These are phyloP conservation scores for Rhizoglyphus robini DNA, from an alignment of 1,140 invertebrate species.

Conservation along the genomic window DNA sequence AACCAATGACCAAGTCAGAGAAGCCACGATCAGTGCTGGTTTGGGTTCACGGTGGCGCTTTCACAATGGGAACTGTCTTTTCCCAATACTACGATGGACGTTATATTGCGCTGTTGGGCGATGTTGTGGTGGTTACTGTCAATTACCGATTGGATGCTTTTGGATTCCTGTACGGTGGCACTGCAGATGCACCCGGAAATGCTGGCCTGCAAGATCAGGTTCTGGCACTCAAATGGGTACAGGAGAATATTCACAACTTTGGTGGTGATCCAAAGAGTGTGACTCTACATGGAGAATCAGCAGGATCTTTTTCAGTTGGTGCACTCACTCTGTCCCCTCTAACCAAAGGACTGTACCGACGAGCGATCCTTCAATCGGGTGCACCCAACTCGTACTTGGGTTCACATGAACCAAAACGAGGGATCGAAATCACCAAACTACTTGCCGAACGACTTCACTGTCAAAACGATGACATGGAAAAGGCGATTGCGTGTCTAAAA, in stretches of 20 bases:
- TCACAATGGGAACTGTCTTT: background rate
- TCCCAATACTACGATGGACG: slow-evolving; percentile 45
- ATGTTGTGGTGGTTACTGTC: slow-evolving; percentile 41
- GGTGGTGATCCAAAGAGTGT: slow-evolving; percentile 28
- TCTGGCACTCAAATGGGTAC: slow-evolving; percentile 27
- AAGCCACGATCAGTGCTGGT: slow-evolving; percentile 20
- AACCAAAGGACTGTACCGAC: background rate
- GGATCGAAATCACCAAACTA: background rate
- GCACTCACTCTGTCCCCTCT: slow-evolving; percentile 20
- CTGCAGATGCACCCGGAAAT: background rate
- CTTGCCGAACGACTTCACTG: background rate
- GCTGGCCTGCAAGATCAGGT: background rate
- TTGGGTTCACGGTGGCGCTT: slow-evolving; percentile 22
- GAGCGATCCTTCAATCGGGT: slow-evolving; percentile 7
- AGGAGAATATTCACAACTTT: slow-evolving; percentile 34
- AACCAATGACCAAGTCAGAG: slow-evolving; percentile 21
- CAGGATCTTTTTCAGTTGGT: slow-evolving; percentile 33
- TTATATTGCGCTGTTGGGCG: slow-evolving; percentile 59
- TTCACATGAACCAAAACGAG: background rate
- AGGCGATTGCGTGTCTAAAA: background rate
- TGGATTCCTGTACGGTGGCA: slow-evolving; percentile 19
- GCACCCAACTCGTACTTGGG: background rate
- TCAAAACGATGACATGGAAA: background rate
- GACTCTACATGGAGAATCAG: slow-evolving; percentile 33
- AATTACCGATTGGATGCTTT: slow-evolving; percentile 36